phyloP scores from a whole-genome alignment of 2,113 vertebrate genomes.

The Poeciliopsis turrubarensis region DNA sequence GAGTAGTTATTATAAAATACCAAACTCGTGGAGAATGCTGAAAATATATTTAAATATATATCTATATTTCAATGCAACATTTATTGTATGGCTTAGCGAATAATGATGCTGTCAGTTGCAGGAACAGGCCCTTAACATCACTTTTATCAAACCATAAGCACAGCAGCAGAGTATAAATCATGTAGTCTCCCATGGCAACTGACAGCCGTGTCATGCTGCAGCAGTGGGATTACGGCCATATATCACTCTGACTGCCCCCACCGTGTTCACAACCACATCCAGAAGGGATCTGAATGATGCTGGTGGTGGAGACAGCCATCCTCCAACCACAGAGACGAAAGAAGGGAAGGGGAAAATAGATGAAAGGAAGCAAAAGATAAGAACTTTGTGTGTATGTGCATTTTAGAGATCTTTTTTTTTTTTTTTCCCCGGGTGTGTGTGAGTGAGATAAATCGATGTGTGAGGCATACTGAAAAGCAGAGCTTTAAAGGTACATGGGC shows the following conservation, averaged over 20 bases:
- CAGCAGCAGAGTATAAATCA: slow-evolving; percentile 68
- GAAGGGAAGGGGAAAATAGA: not conserved
- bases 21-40: not conserved
- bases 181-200: slow-evolving; percentile 73
- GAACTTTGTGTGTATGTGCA: not conserved
- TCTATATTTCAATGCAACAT: not conserved
- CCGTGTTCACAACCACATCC: slow-evolving; percentile 58
- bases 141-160: slow-evolving; percentile 48
- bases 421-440: not conserved
- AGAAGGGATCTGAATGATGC: slow-evolving; percentile 45
- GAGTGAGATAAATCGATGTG: slow-evolving; percentile 32
- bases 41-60: not conserved
- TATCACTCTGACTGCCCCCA: slow-evolving; percentile 66
- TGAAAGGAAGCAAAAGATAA: not conserved
- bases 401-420: not conserved
- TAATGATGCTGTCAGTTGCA: slow-evolving; percentile 8
- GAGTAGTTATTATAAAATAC: not conserved
- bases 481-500: slow-evolving; percentile 3
- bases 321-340: slow-evolving; percentile 4
- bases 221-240: slow-evolving; percentile 61
- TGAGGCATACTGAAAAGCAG: not conserved
- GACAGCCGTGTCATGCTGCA: slow-evolving; percentile 56
- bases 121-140: slow-evolving; percentile 46
- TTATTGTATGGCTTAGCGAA: not conserved
- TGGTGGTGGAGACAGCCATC: slow-evolving; percentile 16